These are phyloP conservation scores for Suillia variegata DNA, from an alignment of 2,888 invertebrate species.

Conservation along the genomic window DNA sequence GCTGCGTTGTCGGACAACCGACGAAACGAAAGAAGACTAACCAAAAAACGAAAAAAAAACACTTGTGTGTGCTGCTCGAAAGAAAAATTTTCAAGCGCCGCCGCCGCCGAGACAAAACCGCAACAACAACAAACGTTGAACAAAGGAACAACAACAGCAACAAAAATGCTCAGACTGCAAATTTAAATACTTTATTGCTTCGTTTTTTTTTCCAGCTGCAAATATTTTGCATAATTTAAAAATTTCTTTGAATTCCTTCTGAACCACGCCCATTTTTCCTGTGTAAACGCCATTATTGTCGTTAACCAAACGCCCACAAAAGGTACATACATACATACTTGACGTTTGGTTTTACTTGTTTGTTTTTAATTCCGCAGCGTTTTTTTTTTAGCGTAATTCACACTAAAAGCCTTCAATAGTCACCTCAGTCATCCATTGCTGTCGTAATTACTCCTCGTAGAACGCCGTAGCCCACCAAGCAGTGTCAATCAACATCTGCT, in stretches of 20 bases:
- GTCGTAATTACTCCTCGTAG: too few relatives aligned
- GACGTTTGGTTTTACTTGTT: too few relatives aligned
- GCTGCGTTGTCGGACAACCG: slow-evolving; percentile 41
- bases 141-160: slow-evolving; percentile 2
- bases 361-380: too few relatives aligned
- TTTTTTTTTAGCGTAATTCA: neutral
- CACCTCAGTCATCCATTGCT: too few relatives aligned
- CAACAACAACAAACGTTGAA: slow-evolving; percentile 20
- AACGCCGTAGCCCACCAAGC: too few relatives aligned
- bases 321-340: too few relatives aligned
- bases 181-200: neutral
- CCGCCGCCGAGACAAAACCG: slow-evolving; percentile 9
- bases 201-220: neutral
- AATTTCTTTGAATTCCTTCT: neutral
- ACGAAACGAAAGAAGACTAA: slow-evolving; percentile 23
- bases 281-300: too few relatives aligned
- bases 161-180: neutral
- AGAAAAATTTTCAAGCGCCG: slow-evolving; percentile 33
- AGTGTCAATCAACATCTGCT: too few relatives aligned
- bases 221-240: neutral
- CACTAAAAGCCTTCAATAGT: too few relatives aligned
- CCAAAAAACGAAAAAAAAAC: slow-evolving; percentile 2
- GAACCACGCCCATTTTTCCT: neutral
- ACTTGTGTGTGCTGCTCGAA: slow-evolving; percentile 15
- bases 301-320: too few relatives aligned